phyloP scores from a whole-genome alignment of 1,140 invertebrate genomes.

The Fopius arisanus region DNA sequence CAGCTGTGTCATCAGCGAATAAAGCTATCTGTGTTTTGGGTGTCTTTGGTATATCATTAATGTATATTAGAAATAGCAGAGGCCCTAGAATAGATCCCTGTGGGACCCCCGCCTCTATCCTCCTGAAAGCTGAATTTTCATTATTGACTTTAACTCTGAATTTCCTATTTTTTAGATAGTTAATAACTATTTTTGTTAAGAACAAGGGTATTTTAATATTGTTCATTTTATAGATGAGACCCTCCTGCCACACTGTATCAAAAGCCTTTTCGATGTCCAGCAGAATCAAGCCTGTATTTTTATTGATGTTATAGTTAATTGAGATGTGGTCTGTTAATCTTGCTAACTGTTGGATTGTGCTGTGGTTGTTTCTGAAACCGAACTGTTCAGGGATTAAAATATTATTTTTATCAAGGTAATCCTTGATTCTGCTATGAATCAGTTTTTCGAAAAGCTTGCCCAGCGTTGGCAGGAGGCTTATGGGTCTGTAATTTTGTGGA shows the following conservation, averaged over 20 bases:
- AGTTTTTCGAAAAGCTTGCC: not conserved
- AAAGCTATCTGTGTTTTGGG: not conserved
- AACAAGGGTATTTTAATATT: not conserved
- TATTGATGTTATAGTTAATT: constrained; percentile 39
- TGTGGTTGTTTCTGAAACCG: constrained; percentile 46
- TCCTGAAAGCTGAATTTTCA: not conserved
- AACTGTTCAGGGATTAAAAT: constrained; percentile 42
- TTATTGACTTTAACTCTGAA: not conserved
- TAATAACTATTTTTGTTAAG: not conserved
- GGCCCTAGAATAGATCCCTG: not conserved
- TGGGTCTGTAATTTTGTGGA: not conserved
- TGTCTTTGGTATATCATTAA: not conserved
- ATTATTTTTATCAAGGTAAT: not conserved
- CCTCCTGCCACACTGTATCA: constrained; percentile 46
- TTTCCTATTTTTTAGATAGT: not conserved
- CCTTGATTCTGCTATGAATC: not conserved
- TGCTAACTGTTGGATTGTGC: constrained; percentile 44
- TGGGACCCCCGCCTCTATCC: not conserved
- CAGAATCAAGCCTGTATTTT: constrained; percentile 36
- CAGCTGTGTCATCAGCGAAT: not conserved
- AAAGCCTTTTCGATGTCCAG: constrained; percentile 34
- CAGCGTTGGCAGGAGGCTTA: not conserved
- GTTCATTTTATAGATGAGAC: constrained; percentile 42
- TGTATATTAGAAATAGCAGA: not conserved
- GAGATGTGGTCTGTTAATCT: constrained; percentile 43